phyloP scores from a whole-genome alignment of 2,113 vertebrate species.

The Symphodus melops region DNA sequence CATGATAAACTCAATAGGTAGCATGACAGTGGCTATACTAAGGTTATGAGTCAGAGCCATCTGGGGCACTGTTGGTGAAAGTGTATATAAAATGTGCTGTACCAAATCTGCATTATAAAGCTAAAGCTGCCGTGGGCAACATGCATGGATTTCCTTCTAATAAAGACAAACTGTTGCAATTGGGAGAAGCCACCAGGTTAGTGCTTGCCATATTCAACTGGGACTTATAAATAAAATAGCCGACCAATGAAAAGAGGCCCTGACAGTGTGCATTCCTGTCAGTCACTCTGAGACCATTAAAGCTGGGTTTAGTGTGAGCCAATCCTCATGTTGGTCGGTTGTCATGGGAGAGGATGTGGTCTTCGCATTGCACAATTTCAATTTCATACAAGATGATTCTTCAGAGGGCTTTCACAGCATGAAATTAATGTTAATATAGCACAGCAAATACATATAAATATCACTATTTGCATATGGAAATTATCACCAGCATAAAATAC shows the following conservation, averaged over 20 bases:
- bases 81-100: neutral
- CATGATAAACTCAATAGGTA: conserved; percentile 26
- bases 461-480: neutral
- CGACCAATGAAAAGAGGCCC: neutral
- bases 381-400: neutral
- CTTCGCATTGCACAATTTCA: neutral
- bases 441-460: neutral
- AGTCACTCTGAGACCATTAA: conserved; percentile 12
- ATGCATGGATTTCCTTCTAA: conserved; percentile 36
- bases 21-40: neutral
- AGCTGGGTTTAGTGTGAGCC: neutral
- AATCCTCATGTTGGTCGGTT: conserved; percentile 3
- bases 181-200: neutral
- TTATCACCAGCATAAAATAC: too few species aligned
- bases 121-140: neutral
- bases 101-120: conserved; percentile 3
- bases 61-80: conserved; percentile 3
- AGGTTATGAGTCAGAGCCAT: conserved; percentile 29
- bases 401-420: neutral
- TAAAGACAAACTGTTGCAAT: conserved; percentile 29
- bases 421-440: neutral
- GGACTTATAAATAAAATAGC: neutral
- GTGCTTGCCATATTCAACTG: neutral
- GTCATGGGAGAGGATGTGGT: neutral
- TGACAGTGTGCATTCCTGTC: neutral